A percentile compares a stretch with the other conserved stretches of the same genome.
Evolutionary conservation across 2,797 vertebrate genomes (phyloP).

Genomic region (Synaphobranchus kaupii): DNA sequence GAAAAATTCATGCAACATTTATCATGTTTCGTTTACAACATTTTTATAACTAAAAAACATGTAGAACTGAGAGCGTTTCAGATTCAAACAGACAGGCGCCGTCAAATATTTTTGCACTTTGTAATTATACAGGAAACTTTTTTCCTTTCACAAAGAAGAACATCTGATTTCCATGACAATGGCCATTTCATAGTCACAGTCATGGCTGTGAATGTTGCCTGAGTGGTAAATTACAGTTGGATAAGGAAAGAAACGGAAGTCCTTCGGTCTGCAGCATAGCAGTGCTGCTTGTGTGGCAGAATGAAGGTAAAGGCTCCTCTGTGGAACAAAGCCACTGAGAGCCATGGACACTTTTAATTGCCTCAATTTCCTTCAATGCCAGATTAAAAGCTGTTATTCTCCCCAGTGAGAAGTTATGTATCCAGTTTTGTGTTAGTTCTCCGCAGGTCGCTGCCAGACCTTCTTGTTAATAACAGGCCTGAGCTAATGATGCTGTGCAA

Average conservation of each 20-base stretch:
- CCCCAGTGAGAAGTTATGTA: not conserved
- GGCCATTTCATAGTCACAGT: slow-evolving; percentile 14
- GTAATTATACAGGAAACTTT: slow-evolving; percentile 13
- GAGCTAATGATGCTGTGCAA: not conserved
- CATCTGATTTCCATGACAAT: slow-evolving; percentile 19
- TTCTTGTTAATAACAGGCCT: not conserved
- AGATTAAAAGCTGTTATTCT: slow-evolving; percentile 14
- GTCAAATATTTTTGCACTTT: not conserved
- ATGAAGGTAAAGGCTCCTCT: not conserved
- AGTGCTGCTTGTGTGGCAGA: not conserved
- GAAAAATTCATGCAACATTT: slow-evolving; percentile 41
- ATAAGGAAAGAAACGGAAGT: not conserved
- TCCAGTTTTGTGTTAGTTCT: not conserved
- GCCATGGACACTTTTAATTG: slow-evolving; percentile 40
- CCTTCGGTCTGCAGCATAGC: slow-evolving; percentile 5
- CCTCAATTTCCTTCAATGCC: slow-evolving; percentile 34
- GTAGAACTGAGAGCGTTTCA: not conserved
- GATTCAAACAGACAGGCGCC: not conserved
- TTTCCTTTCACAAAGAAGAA: slow-evolving; percentile 8
- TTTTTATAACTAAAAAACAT: not conserved
- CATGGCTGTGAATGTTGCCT: not conserved
- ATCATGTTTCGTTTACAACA: slow-evolving; percentile 34
- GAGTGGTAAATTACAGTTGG: not conserved
- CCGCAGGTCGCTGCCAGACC: not conserved
- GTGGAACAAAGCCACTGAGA: slow-evolving; percentile 10